Conservation (phyloP, 2,797 vertebrate genomes). For the Anguilla megastoma region DNA sequence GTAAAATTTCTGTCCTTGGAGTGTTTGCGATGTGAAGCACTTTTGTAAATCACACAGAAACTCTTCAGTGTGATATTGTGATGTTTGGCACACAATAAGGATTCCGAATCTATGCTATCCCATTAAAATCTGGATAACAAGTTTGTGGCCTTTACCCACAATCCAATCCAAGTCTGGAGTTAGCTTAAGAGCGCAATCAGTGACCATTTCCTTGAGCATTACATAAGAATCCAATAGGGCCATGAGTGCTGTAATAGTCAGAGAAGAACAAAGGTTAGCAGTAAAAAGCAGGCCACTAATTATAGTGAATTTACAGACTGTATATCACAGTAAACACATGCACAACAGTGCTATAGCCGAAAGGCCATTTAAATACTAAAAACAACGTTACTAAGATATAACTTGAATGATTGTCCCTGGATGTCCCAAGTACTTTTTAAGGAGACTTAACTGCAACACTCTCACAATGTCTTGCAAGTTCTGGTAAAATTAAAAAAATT, state of each 20-base stretch:
- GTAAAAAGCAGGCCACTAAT: not conserved
- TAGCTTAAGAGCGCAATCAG: not conserved
- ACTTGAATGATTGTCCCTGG: not conserved
- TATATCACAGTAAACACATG: slow-evolving; percentile 2
- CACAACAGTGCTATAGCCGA: not conserved
- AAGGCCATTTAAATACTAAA: not conserved
- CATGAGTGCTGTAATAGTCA: not conserved
- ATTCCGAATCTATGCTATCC: not conserved
- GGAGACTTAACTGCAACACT: not conserved
- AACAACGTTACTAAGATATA: not conserved
- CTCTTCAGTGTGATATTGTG: not conserved
- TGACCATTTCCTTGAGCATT: slow-evolving; percentile 4
- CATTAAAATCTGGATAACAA: not conserved
- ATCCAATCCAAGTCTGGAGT: not conserved
- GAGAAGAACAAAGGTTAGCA: slow-evolving; percentile 16
- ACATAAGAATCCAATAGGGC: not conserved
- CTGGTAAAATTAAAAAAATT: not conserved
- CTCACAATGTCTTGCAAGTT: not conserved
- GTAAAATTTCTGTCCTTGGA: not conserved
- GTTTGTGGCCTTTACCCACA: not conserved
- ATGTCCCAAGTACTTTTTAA: not conserved
- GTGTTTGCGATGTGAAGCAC: not conserved
- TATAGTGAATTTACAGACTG: slow-evolving; percentile 6
- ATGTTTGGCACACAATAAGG: not conserved
- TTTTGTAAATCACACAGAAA: not conserved